Base-by-base conservation (phyloP, 37 sponge, comb jelly and placozoan species). In the Chondrilla cf. caribensis region DNA sequence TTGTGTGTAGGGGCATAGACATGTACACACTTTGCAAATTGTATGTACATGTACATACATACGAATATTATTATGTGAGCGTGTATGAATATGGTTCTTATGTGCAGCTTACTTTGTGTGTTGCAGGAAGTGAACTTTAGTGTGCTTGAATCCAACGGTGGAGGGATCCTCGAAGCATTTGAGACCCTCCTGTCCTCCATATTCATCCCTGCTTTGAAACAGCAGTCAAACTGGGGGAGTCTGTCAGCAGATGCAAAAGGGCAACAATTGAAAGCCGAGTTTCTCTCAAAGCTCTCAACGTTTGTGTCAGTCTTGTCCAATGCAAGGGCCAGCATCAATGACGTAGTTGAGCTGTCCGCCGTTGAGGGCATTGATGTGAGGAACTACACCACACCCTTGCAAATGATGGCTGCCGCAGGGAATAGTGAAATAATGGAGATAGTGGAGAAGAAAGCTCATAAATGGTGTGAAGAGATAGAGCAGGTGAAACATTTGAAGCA, bases 381-480 rank as follows among this genome's bases (percentile, higher is more conserved):
- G 2, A 81, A 77, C 24, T 32, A 94, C 38, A 64, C 81, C 28
- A 80, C 85, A 22, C 79, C 94, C 0, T 43, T 90, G 9, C 93
- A 92, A 40, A 81, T 91, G 59, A 22, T 94, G 68, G 77, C 79
- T 79, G 91, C 95, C 67, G 93, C 95, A 57, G 82, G 81, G 32
- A 91, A 86, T 35, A 83, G 87, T 19, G 99, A 94, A n/a, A 60
- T 90, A 75, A 83, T 99, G 78, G 95, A 88, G 72, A 87, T 86
- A 21, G 92, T 95, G 0, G 99, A 99, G 81, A 60, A 40, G 24
- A 79, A 75, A 38, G 87, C 90, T 31, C 84, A 84, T 54, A 37
- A 25, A 21, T 99, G 99, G 99, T 96, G 95, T 79, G 82, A 90
- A 57, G 94, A 99, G 85, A 96, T 99, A 9, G 90, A 95, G 77